A percentile compares a stretch with the other conserved stretches of the same genome.
phyloP scores from a whole-genome alignment of 2,113 vertebrate genomes.

The Bubalus kerabau region DNA sequence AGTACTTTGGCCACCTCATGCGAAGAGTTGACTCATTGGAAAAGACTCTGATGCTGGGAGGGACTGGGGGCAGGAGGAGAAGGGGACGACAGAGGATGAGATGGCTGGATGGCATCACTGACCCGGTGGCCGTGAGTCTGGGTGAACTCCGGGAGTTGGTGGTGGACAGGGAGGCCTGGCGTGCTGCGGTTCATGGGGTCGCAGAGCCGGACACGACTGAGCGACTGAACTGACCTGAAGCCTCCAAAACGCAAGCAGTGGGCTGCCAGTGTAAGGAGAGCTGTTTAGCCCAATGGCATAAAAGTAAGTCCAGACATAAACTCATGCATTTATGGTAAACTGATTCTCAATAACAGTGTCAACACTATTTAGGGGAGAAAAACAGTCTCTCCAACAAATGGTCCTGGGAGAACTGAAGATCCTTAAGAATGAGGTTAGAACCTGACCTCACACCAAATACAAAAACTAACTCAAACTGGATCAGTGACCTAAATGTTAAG shows the following conservation, averaged over 20 bases:
- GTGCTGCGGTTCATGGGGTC: too few relatives aligned
- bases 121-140: too few relatives aligned
- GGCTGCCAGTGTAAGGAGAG: neutral
- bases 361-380: neutral
- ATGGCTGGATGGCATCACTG: too few relatives aligned
- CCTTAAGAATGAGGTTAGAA: neutral
- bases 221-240: neutral
- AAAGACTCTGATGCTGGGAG: too few relatives aligned
- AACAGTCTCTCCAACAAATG: neutral
- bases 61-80: too few relatives aligned
- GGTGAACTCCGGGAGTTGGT: too few relatives aligned
- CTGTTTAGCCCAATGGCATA: neutral
- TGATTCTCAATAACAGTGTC: neutral
- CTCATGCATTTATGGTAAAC: neutral
- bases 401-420: neutral
- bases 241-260: neutral
- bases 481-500: neutral
- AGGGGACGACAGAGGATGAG: too few relatives aligned
- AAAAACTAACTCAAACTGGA: neutral
- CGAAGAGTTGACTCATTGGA: too few relatives aligned
- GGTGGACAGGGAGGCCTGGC: too few relatives aligned
- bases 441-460: neutral
- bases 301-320: neutral
- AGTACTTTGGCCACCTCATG: too few relatives aligned
- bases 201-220: too few relatives aligned